phyloP scores from a whole-genome alignment of 1,140 invertebrate species.

The Vanessa atalanta region DNA sequence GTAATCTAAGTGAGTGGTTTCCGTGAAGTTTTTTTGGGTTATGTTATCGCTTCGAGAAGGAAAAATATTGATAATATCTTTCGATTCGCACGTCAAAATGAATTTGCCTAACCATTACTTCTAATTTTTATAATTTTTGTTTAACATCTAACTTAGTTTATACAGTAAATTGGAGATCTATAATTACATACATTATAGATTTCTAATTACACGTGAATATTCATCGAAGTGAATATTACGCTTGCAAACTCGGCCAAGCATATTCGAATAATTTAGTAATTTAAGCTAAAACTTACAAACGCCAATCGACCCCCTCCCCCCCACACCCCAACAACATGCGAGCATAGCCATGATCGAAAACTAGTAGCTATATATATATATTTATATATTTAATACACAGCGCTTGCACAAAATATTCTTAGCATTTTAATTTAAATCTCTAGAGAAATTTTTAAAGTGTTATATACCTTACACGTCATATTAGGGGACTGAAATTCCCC shows the following conservation, averaged over 20 bases:
- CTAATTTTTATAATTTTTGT: background rate
- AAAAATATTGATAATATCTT: background rate
- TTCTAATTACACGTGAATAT: too few species aligned
- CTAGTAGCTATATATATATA: too few species aligned
- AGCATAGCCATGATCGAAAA: too few species aligned
- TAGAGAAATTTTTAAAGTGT: conserved; percentile 27
- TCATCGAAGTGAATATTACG: too few species aligned
- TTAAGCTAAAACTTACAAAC: too few species aligned
- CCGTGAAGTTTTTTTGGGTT: conserved; percentile 36
- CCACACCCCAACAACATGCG: too few species aligned
- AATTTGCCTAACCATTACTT: background rate
- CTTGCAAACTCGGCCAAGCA: too few species aligned
- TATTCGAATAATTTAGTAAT: too few species aligned
- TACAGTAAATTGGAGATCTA: too few species aligned
- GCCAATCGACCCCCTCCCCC: too few species aligned
- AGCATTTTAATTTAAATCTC: conserved; percentile 13
- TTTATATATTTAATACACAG: too few species aligned
- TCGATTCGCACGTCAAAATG: background rate
- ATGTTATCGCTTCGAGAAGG: background rate
- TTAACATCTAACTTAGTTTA: background rate
- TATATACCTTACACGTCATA: background rate
- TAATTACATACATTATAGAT: too few species aligned
- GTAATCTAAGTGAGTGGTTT: conserved; percentile 59
- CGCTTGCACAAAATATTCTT: background rate
- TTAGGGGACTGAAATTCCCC: background rate